phyloP scores from a whole-genome alignment of 2,888 invertebrate genomes.

The Tetheella fluctuosa region DNA sequence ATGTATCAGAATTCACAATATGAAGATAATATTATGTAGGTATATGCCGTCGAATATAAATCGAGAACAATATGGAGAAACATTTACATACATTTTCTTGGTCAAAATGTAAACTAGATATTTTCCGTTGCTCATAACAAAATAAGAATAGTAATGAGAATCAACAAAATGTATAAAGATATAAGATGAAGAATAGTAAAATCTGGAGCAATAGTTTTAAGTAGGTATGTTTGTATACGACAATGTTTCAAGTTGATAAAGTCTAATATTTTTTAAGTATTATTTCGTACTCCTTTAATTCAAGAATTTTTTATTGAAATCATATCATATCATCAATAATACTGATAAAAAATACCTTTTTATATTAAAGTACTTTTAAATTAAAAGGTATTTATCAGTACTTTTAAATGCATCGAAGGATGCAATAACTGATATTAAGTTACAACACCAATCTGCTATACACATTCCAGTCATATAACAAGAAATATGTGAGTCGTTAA shows the following conservation, averaged over 20 bases:
- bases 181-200: constrained; percentile 1
- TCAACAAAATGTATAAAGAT: constrained; percentile 18
- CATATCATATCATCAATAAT: too few species aligned
- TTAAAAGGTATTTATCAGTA: neutral
- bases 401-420: neutral
- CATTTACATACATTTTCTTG: constrained; percentile 59
- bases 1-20: constrained; percentile 40
- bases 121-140: constrained; percentile 33
- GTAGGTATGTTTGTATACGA: neutral
- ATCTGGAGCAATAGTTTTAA: neutral
- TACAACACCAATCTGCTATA: too few species aligned
- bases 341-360: too few species aligned
- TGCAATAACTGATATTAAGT: too few species aligned
- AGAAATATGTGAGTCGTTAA: too few species aligned
- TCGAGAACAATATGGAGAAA: constrained; percentile 51
- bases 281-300: too few species aligned
- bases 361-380: too few species aligned
- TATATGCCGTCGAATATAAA: constrained; percentile 57
- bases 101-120: constrained; percentile 53
- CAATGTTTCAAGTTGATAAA: too few species aligned
- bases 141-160: constrained; percentile 23
- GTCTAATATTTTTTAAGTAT: neutral
- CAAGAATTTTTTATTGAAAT: too few species aligned
- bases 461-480: too few species aligned
- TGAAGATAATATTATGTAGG: constrained; percentile 49